phyloP scores from a whole-genome alignment of 1,140 invertebrate species.

The Pomacea maculata region DNA sequence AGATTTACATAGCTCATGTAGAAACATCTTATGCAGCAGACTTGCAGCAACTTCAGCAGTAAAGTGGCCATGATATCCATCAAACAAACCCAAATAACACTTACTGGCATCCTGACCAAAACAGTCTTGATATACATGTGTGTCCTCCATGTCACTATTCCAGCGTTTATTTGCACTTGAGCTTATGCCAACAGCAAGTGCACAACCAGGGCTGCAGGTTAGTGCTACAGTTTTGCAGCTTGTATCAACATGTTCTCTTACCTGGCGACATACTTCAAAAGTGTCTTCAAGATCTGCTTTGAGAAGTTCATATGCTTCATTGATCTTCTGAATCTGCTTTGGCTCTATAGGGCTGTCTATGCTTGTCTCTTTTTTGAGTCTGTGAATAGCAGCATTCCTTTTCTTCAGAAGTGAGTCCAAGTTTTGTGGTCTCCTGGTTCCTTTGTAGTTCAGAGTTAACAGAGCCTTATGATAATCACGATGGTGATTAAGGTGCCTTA shows the following conservation, averaged over 20 bases:
- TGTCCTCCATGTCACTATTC: slow-evolving; percentile 63
- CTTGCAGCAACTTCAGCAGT: slow-evolving; percentile 58
- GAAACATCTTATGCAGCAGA: slow-evolving; percentile 57
- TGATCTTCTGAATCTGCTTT: slow-evolving; percentile 48
- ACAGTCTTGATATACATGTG: slow-evolving; percentile 57
- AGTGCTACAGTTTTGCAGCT: slow-evolving; percentile 45
- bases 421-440: slow-evolving; percentile 30
- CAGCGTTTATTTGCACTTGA: slow-evolving; percentile 52
- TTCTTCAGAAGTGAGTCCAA: slow-evolving; percentile 42
- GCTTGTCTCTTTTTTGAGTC: slow-evolving; percentile 38
- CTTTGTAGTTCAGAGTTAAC: slow-evolving; percentile 41
- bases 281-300: slow-evolving; percentile 53
- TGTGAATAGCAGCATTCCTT: slow-evolving; percentile 45
- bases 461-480: slow-evolving; percentile 52
- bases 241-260: slow-evolving; percentile 42
- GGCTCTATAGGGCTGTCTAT: slow-evolving; percentile 41
- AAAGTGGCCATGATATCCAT: slow-evolving; percentile 61
- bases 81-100: slow-evolving; percentile 61
- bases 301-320: slow-evolving; percentile 61
- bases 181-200: slow-evolving; percentile 56
- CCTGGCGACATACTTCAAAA: slow-evolving; percentile 37
- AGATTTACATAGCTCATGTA: slow-evolving; percentile 57
- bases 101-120: slow-evolving; percentile 61
- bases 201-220: slow-evolving; percentile 55
- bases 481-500: slow-evolving; percentile 48